Base-by-base conservation (phyloP, 2,888 invertebrate species). In the Standfussiana lucernea region DNA sequence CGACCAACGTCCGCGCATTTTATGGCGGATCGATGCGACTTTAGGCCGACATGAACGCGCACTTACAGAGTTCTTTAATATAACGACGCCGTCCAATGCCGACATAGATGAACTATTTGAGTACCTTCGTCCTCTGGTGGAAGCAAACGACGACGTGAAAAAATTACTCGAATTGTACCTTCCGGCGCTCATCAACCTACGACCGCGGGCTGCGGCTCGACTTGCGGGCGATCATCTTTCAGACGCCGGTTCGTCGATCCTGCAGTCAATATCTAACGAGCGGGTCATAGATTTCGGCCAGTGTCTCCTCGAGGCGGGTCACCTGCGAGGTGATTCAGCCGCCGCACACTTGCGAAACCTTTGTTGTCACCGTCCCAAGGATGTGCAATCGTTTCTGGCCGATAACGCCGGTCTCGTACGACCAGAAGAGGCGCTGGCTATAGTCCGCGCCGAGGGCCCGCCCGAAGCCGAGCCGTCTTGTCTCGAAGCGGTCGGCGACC, bases 71-170 rank as follows among this genome's bases (percentile, higher is more conserved):
- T 95, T 96, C 85, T 93, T 95, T 53, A 86, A 91, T 71, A 93
- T 96, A 74, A 85, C 86, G 10, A 53, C 86, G n/a, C 94, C 93
- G 0, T 94, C 95, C 28, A 83, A 86, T 24, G 68, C 85, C 4
- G 96, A 96, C 81, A 76, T 94, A 47, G 94, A 95, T 77, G 96
- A 96, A 86, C 89, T 96, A 5, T 95, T 96, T 84, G 94, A 95
- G 59, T 95, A 93, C 75, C 87, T 96, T 53, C 91, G 91, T 56
- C 84, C 91, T 2, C 88, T 91, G 21, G 79, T 91, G 37, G 92
- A 91, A 13, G 59, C 78, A 37, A 86, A 88, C 15, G 92, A 92
- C 32, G 86, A 83, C 4, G 89, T 79, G 4, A 89, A 79, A 66
- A 80, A 71, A 32, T 85, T 88, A 15, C 77, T 94, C 24, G 89